Base-by-base conservation (phyloP, 2,113 vertebrate genomes). In the Xenopus tropicalis region DNA sequence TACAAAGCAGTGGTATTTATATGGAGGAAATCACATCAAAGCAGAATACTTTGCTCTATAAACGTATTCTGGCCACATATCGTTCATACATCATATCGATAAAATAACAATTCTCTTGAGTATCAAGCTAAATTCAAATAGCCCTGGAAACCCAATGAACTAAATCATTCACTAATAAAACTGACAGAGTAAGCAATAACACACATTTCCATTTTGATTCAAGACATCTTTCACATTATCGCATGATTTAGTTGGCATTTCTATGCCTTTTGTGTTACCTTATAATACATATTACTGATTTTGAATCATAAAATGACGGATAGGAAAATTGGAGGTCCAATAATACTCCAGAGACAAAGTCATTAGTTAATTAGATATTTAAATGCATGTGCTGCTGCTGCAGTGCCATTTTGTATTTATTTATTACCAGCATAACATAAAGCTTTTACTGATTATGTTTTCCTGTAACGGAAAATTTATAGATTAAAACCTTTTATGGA, bases 321-420 rank as follows among this genome's bases (percentile, higher is more conserved):
- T 37, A 52, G 24, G 46, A 16, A 23, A 37, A 51, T 48, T 43
- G 14, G 24, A 63, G 24, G 61, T 23, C 58, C 22, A 71, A 25
- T 48, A 37, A 46, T 54, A 42, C 13, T 48, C 70, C 54, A 52
- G 14, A 37, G 20, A 37, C 25, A 54, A 46, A 64, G 19, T n/a
- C 46, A 71, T 71, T 71, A 63, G 70, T 37, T 42, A 54, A 71
- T 71, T 63, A 64, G 19, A 71, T 71, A 61, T 64, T 37, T 71
- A 71, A 63, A 71, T 71, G 51, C 70, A 71, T 63, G 20, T 29
- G 25, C 22, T 63, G 46, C 70, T 63, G 69, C 23, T 71, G 61
- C 24, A 71, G 58, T 37, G 46, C 1, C 16, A 3, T 22, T 44
- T 71, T 46, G 69, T 61, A 61, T 62, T 19, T 71, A 63, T 71